Base-by-base conservation (phyloP, 2,113 vertebrate genomes). In the Sebastes schlegelii region DNA sequence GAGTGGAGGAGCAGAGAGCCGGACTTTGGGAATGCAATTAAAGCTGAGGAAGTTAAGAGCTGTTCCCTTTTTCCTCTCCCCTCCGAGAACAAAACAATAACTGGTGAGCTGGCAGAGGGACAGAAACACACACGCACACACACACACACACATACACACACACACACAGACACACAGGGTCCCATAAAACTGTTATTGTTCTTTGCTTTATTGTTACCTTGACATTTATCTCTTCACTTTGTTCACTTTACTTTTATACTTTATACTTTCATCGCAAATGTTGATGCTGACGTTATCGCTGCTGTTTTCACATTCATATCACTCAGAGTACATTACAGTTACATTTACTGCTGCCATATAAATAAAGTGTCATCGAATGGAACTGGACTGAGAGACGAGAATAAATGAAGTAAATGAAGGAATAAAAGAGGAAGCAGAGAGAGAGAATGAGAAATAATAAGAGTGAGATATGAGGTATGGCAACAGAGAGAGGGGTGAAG, bases 221-320 rank as follows among this genome's bases (percentile, higher is more conserved):
- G 76, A 80, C 84, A 85, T 89, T 85, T 83, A 85, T 81, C 82
- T 85, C 57, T 62, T 81, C 58, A 75, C 69, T 54, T 74, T 81
- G 61, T 61, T 88, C 67, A 4, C 57, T 74, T 46, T 40, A 12
- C 34, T 58, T 82, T 82, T 23, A 52, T 26, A 61, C 4, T 51
- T 21, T 49, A 42, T 52, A 14, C 16, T 8, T 69, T 49, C 68
- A 16, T 17, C 54, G 40, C 17, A 9, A 65, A 43, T 64, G 54
- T 54, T 60, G 57, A 21, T 45, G 54, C 42, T 57, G 55, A 60
- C 60, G 23, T 45, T 21, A 40, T 45, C 23, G 45, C 45, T 26
- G 42, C 40, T 40, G 48, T 23, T 68, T 55, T 23, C 17, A 17
- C 54, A 23, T 55, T 34, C 57, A 4, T 58, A 57, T 43, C 55